Evolutionary conservation across 2,888 invertebrate species (phyloP), one percentile per base, ranked within the genome.

Genomic region (Watsonalla binaria): DNA sequence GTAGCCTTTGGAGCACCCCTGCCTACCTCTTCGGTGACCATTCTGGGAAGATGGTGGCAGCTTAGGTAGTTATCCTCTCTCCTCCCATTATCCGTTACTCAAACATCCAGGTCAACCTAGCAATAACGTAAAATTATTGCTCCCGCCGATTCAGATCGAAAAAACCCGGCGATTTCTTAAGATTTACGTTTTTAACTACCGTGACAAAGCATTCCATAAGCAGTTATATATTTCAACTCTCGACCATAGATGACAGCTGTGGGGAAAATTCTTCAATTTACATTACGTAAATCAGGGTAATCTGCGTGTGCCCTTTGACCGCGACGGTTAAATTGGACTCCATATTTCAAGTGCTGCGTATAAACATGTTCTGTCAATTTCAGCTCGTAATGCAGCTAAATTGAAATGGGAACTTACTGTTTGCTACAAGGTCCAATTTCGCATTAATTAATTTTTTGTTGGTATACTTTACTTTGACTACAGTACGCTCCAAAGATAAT

Each of bases 191-290:
- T 37, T 37, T 37, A 37, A 37, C 2, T 24, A 24, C 42, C 8
- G 8, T 11, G 42, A 42, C 11, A 42, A 42, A 42, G 11, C 42
- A 42, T 8, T 42, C 11, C 11, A 8, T 42, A 42, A 42, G 42
- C 42, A 8, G 42, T 11, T 4, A 42, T 1, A 42, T 42, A 42
- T 42, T 42, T 11, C 42, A 42, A 42, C 42, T 11, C 11, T 11
- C 42, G 11, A 8, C 42, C 8, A 11, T 42, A 42, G 42, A 42
- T 15, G 39, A 49, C 39, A 37, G 49, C 49, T 39, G 39, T 35
- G 49, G 39, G 37, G 37, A 49, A 49, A 49, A 49, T 15, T 49
- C 49, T 49, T 37, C 37, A 49, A 49, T 49, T 49, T 49, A 49
- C 14, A 49, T 49, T 37, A 37, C 39, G 37, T 49, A 48, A 48